Percentiles rank a stretch among this genome's conserved stretches.
Evolutionary conservation across 2,888 invertebrate genomes (phyloP).

Genomic region (Labia minor): DNA sequence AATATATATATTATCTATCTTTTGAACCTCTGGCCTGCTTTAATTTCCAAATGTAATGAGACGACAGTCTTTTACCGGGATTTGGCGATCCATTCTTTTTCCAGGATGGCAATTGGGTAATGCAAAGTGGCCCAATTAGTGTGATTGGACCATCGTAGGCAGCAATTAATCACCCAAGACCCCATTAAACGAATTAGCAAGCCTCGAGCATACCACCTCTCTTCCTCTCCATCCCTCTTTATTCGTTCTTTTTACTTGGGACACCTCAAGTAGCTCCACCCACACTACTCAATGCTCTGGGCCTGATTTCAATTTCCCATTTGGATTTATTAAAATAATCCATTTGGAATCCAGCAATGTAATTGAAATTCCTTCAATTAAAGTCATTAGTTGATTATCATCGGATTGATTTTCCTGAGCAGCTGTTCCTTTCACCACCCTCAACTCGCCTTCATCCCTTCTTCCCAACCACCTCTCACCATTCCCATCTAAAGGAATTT

Average conservation of each 20-base stretch:
- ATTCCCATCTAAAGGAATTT: too few relatives aligned
- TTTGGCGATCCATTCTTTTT: background rate
- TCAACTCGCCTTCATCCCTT: background rate
- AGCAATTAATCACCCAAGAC: conserved; percentile 7
- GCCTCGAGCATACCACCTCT: too few relatives aligned
- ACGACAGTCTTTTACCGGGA: background rate
- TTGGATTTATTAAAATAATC: background rate
- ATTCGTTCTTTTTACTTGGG: background rate
- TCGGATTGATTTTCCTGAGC: too few relatives aligned
- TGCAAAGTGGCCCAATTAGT: conserved; percentile 7
- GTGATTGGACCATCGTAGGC: conserved; percentile 3
- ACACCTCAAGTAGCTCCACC: background rate
- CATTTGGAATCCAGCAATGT: background rate
- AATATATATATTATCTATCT: too few relatives aligned
- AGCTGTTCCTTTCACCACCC: too few relatives aligned
- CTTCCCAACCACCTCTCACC: background rate
- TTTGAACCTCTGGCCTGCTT: too few relatives aligned
- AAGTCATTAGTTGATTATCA: conserved; percentile 1
- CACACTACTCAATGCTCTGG: too few relatives aligned
- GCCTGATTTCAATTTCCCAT: background rate
- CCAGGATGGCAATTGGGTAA: background rate
- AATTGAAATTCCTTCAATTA: background rate
- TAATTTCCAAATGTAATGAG: background rate
- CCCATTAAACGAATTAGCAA: conserved; percentile 4
- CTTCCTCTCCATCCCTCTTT: background rate